Evolutionary conservation across 2,113 vertebrate species (phyloP).

Genomic region (Gopherus evgoodei): DNA sequence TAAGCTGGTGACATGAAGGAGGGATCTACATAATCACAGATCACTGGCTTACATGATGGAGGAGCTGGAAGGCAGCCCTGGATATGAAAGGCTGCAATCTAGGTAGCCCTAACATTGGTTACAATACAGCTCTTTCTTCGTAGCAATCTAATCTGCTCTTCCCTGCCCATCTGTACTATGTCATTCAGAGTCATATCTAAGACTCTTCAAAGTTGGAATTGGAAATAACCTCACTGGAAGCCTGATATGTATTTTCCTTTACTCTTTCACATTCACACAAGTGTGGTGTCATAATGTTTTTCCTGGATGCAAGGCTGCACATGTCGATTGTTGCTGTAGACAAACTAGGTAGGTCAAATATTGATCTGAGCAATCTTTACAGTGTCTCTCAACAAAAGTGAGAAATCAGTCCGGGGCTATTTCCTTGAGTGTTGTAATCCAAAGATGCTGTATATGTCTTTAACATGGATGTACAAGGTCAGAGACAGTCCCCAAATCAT

Average conservation of each 20-base stretch:
- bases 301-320: not conserved
- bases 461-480: not conserved
- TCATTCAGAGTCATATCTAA: not conserved
- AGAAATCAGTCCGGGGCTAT: not conserved
- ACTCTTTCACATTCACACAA: not conserved
- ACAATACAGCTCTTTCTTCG: not conserved
- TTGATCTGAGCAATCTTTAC: not conserved
- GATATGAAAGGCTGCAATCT: not conserved
- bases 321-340: not conserved
- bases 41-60: not conserved
- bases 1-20: not conserved
- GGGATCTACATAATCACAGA: not conserved
- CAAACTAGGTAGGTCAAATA: not conserved
- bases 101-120: not conserved
- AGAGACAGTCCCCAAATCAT: not conserved
- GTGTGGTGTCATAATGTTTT: not conserved
- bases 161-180: not conserved
- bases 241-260: not conserved
- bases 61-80: not conserved
- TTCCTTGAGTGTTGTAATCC: slow-evolving; percentile 3
- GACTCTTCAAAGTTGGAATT: not conserved
- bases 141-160: not conserved
- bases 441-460: not conserved
- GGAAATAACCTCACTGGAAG: not conserved
- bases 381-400: slow-evolving; percentile 15